These are phyloP conservation scores for Hypotaenidia philippensis DNA, from an alignment of 2,797 vertebrate species.

Conservation along the genomic window DNA sequence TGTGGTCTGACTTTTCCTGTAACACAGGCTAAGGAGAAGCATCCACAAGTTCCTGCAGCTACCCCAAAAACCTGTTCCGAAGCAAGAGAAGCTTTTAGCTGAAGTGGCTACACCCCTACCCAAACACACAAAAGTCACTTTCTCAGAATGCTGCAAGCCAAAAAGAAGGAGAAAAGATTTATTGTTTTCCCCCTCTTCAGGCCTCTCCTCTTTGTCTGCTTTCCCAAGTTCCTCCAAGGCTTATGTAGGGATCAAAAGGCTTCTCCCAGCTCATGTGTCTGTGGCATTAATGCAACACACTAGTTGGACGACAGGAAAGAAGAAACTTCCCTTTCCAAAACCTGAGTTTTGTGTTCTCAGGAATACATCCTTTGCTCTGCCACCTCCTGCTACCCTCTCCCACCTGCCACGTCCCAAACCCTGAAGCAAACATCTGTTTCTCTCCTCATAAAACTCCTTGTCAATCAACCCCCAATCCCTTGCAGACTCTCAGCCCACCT, in stretches of 20 bases:
- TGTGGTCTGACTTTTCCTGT: neutral
- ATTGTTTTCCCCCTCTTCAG: neutral
- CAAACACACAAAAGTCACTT: neutral
- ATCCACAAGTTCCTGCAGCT: neutral
- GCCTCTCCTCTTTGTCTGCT: neutral
- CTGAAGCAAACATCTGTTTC: neutral
- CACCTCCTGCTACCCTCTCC: neutral
- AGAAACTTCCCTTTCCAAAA: neutral
- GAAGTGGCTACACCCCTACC: neutral
- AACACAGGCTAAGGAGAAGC: neutral
- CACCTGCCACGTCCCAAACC: rapidly evolving
- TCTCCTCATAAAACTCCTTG: neutral
- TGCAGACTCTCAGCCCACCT: neutral
- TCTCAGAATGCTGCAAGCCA: neutral
- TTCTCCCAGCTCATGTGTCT: neutral
- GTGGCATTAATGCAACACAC: neutral
- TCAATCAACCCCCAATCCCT: neutral
- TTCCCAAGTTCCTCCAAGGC: neutral
- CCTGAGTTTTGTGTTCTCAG: neutral
- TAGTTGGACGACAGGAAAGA: neutral
- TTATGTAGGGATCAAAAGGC: neutral
- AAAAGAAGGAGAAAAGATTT: neutral
- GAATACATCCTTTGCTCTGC: neutral
- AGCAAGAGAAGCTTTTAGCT: neutral
- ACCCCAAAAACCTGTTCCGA: neutral